Base-by-base conservation (phyloP, 2,888 invertebrate genomes). In the Mythimna lalbum region DNA sequence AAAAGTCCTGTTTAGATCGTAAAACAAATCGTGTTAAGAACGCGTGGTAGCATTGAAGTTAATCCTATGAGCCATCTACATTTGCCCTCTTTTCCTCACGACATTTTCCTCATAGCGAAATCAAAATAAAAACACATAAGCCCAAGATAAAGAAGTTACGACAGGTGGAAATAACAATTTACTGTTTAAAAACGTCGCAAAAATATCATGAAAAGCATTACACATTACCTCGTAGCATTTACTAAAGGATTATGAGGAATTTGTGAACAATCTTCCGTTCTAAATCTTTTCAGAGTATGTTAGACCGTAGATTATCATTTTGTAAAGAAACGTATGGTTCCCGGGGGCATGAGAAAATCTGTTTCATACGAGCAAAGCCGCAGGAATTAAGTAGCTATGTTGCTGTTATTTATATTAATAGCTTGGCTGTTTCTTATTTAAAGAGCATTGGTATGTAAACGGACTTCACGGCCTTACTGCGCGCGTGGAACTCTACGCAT, bases 241-340 rank as follows among this genome's bases (percentile, higher is more conserved):
- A 31, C 57, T 31, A 33, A 64, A 68, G 63, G 60, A 78, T 82
- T 66, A 67, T 47, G 61, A 55, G 39, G 56, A 57, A 53, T 74
- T 73, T 59, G 50, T 33, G 66, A 55, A 64, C 43, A 64, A 78
- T 78, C 62, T 66, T 68, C 49, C 17, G 33, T 66, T 68, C 14
- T 73, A 81, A 80, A 78, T 73, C 68, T 78, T 78, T 61, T 66
- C 39, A 63, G n/a, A 52, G 19, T 36, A 33, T 23, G 19, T 71
- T 66, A 73, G 36, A 62, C 57, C 57, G 53, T 63, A 64, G 59
- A 73, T 71, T 83, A 81, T 33, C 36, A 63, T 66, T 73, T 69
- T 55, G 49, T 9, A 17, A 69, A 73, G 76, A 73, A 73, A 80
- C 71, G 43, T 71, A 67, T 62, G 53, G 53, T 27, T 31, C 69